Conservation (phyloP, 2,797 vertebrate genomes). For the Etheostoma nigrum region DNA sequence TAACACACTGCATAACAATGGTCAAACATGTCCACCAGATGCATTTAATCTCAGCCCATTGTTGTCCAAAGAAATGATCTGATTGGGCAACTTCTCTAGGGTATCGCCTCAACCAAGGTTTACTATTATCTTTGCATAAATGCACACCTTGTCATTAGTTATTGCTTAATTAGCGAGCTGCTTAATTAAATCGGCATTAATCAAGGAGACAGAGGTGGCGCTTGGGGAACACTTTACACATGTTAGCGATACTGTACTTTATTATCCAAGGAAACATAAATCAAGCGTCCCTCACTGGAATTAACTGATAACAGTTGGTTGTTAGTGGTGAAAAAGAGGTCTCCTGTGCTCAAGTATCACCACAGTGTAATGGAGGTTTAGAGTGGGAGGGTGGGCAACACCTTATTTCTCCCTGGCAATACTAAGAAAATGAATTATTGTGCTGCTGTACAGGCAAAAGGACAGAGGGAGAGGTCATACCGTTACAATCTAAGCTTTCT, state of each 20-base stretch:
- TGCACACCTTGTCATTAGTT: constrained; percentile 87
- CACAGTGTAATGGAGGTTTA: background rate
- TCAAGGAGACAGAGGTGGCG: constrained; percentile 83
- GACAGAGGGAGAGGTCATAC: background rate
- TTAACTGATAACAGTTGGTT: constrained; percentile 77
- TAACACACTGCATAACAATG: constrained; percentile 58
- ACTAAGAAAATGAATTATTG: constrained; percentile 18
- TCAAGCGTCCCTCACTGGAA: constrained; percentile 71
- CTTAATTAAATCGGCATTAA: constrained; percentile 88
- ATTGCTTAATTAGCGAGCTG: constrained; percentile 84
- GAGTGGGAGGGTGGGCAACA: background rate
- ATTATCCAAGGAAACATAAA: constrained; percentile 83
- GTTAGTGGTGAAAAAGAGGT: constrained; percentile 31
- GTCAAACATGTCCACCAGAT: constrained; percentile 58
- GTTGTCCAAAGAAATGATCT: constrained; percentile 66
- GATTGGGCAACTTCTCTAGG: constrained; percentile 71
- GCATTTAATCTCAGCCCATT: constrained; percentile 65
- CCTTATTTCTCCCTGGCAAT: constrained; percentile 9
- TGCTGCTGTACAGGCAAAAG: constrained; percentile 1
- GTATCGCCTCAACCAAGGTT: constrained; percentile 71
- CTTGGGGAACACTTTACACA: constrained; percentile 83
- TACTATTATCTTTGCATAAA: constrained; percentile 83
- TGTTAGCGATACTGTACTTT: constrained; percentile 85
- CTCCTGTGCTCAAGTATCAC: constrained; percentile 16
- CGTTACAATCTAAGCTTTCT: background rate